Evolutionary conservation across 64 coral and sea anemone genomes (phyloP), one percentile per base, ranked within the genome.

Genomic region (Catalaphyllia jardinei): DNA sequence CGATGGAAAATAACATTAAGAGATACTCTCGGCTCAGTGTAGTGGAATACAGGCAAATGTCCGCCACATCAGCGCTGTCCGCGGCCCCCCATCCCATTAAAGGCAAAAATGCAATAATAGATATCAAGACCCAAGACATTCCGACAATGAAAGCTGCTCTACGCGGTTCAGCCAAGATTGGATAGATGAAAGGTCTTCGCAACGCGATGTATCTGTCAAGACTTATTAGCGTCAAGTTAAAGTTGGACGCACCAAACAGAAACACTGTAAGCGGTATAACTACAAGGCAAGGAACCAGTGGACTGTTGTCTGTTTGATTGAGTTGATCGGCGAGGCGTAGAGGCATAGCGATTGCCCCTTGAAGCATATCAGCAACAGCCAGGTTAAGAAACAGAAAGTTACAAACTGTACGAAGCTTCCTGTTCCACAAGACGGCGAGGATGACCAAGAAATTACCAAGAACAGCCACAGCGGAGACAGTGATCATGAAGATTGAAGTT

Each of bases 231-330:
- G 95, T 97, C 46, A 97, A 25, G 18, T 97, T 97, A 13, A 97
- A 78, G 33, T 97, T 97, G 25, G 91, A 93, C 16, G 95, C 91
- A 46, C 95, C 90, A 71, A 89, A 97, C 63, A 97, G 90, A 67
- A 96, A 91, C n/a, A 97, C 86, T 24, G 95, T 93, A 62, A 97
- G 63, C 24, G 95, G 95, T 91, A 97, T 91, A 4, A 97, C 95
- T 11, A 88, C 95, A 24, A 93, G 69, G n/a, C 95, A 97, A 28
- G 95, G 95, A 25, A 97, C 74, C 3, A 97, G 33, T 0, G 91
- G 88, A 10, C 82, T 79, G 31, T 29, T 93, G 55, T 78, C 91
- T 51, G 92, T 93, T 76, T 83, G 69, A 62, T 97, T 94, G 22
- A 97, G 92, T 17, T 93, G 91, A 63, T 97, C 95, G 1, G 88